These are phyloP conservation scores for Halcyon senegalensis DNA, from an alignment of 2,113 vertebrate genomes.

Conservation along the genomic window DNA sequence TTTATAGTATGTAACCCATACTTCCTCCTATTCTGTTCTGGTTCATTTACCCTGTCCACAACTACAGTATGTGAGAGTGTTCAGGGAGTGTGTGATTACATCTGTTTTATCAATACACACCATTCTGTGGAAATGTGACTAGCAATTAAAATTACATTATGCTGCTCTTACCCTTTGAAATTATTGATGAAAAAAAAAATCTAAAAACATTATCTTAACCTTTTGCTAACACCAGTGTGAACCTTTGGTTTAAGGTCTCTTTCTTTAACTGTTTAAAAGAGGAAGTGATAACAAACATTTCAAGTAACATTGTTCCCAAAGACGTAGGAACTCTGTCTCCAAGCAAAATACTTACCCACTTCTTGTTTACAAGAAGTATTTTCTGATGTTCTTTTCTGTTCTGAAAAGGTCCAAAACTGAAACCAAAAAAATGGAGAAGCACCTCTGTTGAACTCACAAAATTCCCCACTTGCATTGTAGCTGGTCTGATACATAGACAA, in stretches of 20 bases:
- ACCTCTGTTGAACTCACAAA: neutral
- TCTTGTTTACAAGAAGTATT: conserved; percentile 26
- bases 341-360: conserved; percentile 2
- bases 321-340: conserved; percentile 10
- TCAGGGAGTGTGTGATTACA: neutral
- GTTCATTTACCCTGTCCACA: neutral
- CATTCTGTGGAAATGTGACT: neutral
- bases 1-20: neutral
- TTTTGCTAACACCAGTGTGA: conserved; percentile 33
- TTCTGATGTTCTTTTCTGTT: neutral
- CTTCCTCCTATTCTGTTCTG: conserved; percentile 44
- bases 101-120: conserved; percentile 19
- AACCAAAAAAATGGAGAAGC: neutral
- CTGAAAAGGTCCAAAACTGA: neutral
- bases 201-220: conserved; percentile 54
- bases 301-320: conserved; percentile 28
- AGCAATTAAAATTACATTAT: conserved; percentile 20
- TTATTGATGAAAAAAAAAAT: conserved; percentile 22
- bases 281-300: conserved; percentile 41
- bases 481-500: neutral
- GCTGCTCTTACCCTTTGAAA: conserved; percentile 48
- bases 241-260: conserved; percentile 24
- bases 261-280: conserved; percentile 52
- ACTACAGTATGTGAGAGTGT: neutral
- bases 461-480: neutral